Evolutionary conservation across 2,888 invertebrate genomes (phyloP).

Genomic region (Brachylomia viminalis): DNA sequence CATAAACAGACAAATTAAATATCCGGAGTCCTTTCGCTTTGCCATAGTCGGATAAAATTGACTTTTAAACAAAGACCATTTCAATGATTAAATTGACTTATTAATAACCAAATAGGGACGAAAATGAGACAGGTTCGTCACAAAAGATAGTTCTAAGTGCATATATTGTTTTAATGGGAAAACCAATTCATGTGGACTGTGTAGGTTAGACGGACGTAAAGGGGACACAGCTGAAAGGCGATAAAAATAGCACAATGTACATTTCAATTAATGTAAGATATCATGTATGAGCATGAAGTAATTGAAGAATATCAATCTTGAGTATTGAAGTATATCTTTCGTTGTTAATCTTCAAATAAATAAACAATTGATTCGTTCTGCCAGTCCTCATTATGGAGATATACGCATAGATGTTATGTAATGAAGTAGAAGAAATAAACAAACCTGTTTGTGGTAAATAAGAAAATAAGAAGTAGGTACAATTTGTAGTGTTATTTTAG

Average conservation of each 20-base stretch:
- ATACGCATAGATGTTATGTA: conserved; percentile 24
- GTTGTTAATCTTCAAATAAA: conserved; percentile 28
- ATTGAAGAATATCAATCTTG: conserved; percentile 39
- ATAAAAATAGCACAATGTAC: conserved; percentile 14
- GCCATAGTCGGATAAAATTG: too few species aligned
- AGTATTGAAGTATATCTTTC: not conserved
- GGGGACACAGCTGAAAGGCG: not conserved
- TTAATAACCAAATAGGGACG: not conserved
- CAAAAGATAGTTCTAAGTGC: not conserved
- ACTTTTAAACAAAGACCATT: not conserved
- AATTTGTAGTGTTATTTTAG: conserved; percentile 26
- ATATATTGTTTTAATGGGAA: not conserved
- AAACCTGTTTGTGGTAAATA: conserved; percentile 15
- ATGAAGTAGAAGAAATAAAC: conserved; percentile 13
- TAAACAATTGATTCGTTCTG: conserved; percentile 48
- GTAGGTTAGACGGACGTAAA: not conserved
- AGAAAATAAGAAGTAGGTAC: not conserved
- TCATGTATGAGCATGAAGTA: conserved; percentile 36
- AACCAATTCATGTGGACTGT: too few species aligned
- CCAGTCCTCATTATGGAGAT: conserved; percentile 31
- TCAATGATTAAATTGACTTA: not conserved
- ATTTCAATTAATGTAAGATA: conserved; percentile 58
- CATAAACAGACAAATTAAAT: too few species aligned
- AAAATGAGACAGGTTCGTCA: not conserved
- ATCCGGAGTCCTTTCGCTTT: too few species aligned